Conservation (phyloP, 30 jellyfish, hydroid and myxozoan species). For the Aurelia sp. region DNA sequence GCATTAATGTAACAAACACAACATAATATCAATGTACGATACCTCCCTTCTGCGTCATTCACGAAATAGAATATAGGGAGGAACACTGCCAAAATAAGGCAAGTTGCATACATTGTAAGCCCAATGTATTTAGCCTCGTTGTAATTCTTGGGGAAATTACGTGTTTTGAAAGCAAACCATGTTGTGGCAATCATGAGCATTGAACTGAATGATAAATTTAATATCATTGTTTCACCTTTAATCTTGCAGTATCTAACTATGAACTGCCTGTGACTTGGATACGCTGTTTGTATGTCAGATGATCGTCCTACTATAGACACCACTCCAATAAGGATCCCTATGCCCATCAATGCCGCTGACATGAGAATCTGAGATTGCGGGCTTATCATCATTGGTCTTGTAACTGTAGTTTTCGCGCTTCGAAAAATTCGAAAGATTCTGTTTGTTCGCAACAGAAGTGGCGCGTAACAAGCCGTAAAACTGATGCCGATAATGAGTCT, state of each 20-base stretch:
- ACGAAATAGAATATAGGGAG: slow-evolving; percentile 62
- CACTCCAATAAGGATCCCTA: slow-evolving; percentile 67
- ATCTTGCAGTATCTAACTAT: slow-evolving; percentile 70
- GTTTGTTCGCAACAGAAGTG: slow-evolving; percentile 79
- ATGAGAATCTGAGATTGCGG: slow-evolving; percentile 80
- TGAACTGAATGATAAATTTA: slow-evolving; percentile 78
- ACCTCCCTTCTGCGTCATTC: slow-evolving; percentile 59
- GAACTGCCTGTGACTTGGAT: slow-evolving; percentile 74
- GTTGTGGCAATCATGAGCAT: slow-evolving; percentile 81
- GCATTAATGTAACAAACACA: slow-evolving; percentile 74
- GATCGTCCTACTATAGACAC: slow-evolving; percentile 71
- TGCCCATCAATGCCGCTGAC: slow-evolving; percentile 67
- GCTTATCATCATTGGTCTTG: slow-evolving; percentile 82
- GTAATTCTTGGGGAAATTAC: slow-evolving; percentile 95
- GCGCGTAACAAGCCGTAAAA: slow-evolving; percentile 80
- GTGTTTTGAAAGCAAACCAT: slow-evolving; percentile 92
- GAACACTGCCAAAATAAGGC: slow-evolving; percentile 77
- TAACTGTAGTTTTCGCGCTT: slow-evolving; percentile 76
- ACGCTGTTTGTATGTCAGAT: slow-evolving; percentile 68
- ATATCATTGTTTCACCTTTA: slow-evolving; percentile 47
- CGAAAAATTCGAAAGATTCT: slow-evolving; percentile 86
- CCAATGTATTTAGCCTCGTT: slow-evolving; percentile 97
- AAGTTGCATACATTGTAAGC: slow-evolving; percentile 85
- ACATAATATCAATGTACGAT: slow-evolving; percentile 63
- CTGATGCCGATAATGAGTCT: slow-evolving; percentile 73